Base-by-base conservation (phyloP, 2,113 vertebrate genomes). In the Rhea pennata region DNA sequence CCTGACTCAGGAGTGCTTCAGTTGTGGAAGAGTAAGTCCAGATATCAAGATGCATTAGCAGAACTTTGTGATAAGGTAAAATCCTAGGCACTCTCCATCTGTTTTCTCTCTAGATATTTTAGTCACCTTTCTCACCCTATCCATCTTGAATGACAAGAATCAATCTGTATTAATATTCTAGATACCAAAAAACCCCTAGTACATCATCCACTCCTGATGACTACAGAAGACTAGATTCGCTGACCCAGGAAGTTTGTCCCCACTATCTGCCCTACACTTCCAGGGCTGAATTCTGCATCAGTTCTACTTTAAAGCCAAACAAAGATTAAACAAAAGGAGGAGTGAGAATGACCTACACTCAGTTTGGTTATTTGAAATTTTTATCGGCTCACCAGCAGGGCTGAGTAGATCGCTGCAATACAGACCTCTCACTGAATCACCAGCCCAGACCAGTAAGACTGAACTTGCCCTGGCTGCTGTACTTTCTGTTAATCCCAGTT, bases 61-160 rank as follows among this genome's bases (percentile, higher is more conserved):
- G 78, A 87, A 31, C 85, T 92, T 65, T 74, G 46, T 51, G 90
- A 92, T 80, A 86, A 75, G 72, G 56, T 26, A 65, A 85, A 90
- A 12, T 40, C 33, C 88, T 16, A 14, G 0, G 0, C 72, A 36
- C 13, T 27, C 26, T 2, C 13, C 12, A 19, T 64, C 59, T 70
- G 4, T 53, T 71, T 93, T 91, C 71, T 69, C 84, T 23, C 54
- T 29, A 5, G 11, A 39, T 75, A 15, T 4, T 69, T 76, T 15
- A 64, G 33, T 27, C 33, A n/a, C 56, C 1, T 54, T 87, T 48
- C 31, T 76, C 23, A 0, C 59, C 61, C 31, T 39, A 29, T 76
- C 61, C 36, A 51, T 12, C 42, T 59, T 26, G 22, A 85, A 33
- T 23, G 29, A 58, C 69, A 70, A 64, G 79, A 88, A 50, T 50